These are phyloP conservation scores for Tanytarsus gracilentus DNA, from an alignment of 2,888 invertebrate genomes.

Conservation along the genomic window DNA sequence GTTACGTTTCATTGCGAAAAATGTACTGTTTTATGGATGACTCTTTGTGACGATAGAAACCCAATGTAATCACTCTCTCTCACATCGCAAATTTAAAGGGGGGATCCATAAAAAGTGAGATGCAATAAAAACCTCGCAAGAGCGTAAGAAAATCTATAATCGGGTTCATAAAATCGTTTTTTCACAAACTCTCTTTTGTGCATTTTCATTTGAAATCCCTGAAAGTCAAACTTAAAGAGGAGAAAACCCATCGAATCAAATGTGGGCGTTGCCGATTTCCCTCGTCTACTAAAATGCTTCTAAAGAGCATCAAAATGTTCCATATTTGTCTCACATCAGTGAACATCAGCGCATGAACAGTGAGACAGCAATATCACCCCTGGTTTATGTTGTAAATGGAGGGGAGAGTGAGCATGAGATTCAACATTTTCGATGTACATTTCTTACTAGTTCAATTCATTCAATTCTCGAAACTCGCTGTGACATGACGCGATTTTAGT, in stretches of 20 bases:
- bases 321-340: slow-evolving; percentile 8
- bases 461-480: slow-evolving; percentile 9
- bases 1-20: slow-evolving; percentile 23
- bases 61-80: not conserved
- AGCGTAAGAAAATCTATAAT: slow-evolving; percentile 13
- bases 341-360: slow-evolving; percentile 4
- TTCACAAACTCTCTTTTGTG: not conserved
- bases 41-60: not conserved
- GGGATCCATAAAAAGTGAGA: slow-evolving; percentile 6
- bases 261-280: slow-evolving; percentile 13
- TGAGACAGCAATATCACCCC: not conserved
- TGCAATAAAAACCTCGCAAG: not conserved
- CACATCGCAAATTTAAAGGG: not conserved
- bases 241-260: not conserved
- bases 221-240: slow-evolving; percentile 15
- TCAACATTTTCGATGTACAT: not conserved
- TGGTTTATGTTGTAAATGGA: not conserved
- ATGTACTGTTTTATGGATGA: not conserved
- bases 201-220: not conserved
- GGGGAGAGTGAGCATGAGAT: slow-evolving; percentile 15
- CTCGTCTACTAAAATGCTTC: too few species aligned
- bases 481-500: slow-evolving; percentile 12
- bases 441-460: slow-evolving; percentile 4
- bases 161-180: slow-evolving; percentile 10
- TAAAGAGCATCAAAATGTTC: slow-evolving; percentile 5